phyloP scores from a whole-genome alignment of 2,888 invertebrate species.

The Thalpophila matura region DNA sequence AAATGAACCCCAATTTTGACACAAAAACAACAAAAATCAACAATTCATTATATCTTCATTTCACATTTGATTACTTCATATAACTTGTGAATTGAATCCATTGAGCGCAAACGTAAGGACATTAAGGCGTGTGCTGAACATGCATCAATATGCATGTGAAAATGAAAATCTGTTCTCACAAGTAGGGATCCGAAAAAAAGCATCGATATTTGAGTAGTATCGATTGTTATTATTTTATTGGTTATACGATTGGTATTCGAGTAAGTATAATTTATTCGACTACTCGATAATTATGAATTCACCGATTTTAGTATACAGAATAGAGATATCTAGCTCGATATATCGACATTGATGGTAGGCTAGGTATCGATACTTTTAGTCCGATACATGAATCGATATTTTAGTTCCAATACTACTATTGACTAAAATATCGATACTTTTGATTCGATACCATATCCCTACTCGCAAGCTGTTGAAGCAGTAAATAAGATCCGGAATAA shows the following conservation, averaged over 20 bases:
- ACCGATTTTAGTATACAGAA: no score
- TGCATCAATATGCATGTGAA: slow-evolving; percentile 81
- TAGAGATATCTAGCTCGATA: no score
- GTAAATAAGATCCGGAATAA: slow-evolving; percentile 86
- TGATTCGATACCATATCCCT: slow-evolving; percentile 16
- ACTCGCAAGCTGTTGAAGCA: slow-evolving; percentile 78
- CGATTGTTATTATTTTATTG: background rate
- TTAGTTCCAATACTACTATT: background rate
- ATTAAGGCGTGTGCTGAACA: slow-evolving; percentile 70
- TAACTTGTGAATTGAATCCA: slow-evolving; percentile 59
- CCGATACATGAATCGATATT: background rate
- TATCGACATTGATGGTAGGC: no score
- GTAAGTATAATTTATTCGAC: no score
- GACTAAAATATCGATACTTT: slow-evolving; percentile 38
- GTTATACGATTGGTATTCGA: background rate
- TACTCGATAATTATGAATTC: background rate
- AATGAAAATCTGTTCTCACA: slow-evolving; percentile 76
- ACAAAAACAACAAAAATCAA: slow-evolving; percentile 20
- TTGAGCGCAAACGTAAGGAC: slow-evolving; percentile 57
- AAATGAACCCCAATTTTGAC: background rate
- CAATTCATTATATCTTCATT: slow-evolving; percentile 50
- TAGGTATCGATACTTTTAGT: background rate
- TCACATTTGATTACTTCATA: slow-evolving; percentile 39
- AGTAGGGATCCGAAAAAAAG: slow-evolving; percentile 3
- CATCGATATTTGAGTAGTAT: slow-evolving; percentile 11